phyloP scores from a whole-genome alignment of 1,140 invertebrate genomes.

The Tetramorium alpestre region DNA sequence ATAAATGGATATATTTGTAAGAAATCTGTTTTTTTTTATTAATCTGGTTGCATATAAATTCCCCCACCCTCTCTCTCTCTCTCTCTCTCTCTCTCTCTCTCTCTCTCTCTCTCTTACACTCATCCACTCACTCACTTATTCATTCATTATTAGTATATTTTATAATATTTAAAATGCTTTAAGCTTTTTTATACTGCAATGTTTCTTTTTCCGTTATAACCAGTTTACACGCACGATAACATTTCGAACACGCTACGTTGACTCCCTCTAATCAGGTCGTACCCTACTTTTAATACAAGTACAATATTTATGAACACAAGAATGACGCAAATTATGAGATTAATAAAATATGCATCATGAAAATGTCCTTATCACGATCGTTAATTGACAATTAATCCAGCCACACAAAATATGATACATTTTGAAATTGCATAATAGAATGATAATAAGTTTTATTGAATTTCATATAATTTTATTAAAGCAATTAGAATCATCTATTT shows the following conservation, averaged over 20 bases:
- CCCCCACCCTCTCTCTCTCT: background rate
- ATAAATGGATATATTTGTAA: background rate
- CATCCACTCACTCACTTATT: too few relatives aligned
- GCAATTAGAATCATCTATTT: background rate
- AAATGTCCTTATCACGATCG: background rate
- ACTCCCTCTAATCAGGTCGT: conserved; percentile 40
- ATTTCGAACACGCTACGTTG: conserved; percentile 18
- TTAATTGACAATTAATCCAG: background rate
- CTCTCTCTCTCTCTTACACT: too few relatives aligned
- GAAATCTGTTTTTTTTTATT: background rate
- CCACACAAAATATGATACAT: background rate
- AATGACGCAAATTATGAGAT: background rate
- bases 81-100: too few relatives aligned
- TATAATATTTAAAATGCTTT: background rate
- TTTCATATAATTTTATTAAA: background rate
- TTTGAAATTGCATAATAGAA: background rate
- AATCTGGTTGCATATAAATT: background rate
- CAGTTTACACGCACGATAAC: conserved; percentile 22
- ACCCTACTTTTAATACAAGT: conserved; percentile 26
- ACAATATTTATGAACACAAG: conserved; percentile 1
- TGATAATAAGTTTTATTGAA: background rate
- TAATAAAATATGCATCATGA: conserved; percentile 8
- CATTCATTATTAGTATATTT: background rate
- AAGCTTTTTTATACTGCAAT: background rate
- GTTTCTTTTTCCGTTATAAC: conserved; percentile 4